Percentiles rank a stretch among this genome's conserved stretches.
These are phyloP conservation scores for Monopterus albus DNA, from an alignment of 2,113 vertebrate species.

Conservation along the genomic window DNA sequence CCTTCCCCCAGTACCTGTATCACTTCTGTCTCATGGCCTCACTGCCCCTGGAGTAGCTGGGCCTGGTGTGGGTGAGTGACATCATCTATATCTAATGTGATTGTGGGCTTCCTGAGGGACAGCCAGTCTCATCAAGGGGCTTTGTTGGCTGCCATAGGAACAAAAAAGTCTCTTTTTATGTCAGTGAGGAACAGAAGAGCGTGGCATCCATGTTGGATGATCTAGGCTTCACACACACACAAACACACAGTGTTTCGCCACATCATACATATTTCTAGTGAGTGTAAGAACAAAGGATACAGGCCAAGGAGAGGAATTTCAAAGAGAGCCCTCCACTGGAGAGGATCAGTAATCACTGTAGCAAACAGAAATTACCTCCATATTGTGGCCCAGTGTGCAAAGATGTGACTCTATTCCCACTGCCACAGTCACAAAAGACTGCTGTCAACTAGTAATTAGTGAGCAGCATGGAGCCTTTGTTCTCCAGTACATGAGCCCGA, in stretches of 20 bases:
- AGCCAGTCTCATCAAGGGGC: slow-evolving; percentile 63
- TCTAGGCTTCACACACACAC: slow-evolving; percentile 7
- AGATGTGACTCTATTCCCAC: background rate
- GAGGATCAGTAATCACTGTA: slow-evolving; percentile 25
- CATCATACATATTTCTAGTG: slow-evolving; percentile 24
- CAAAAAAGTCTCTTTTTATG: slow-evolving; percentile 58
- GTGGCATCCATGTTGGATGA: background rate
- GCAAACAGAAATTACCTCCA: slow-evolving; percentile 12
- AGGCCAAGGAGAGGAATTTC: background rate
- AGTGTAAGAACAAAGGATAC: slow-evolving; percentile 29
- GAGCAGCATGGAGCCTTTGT: background rate
- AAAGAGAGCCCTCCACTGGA: slow-evolving; percentile 43
- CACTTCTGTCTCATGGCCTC: slow-evolving; percentile 59
- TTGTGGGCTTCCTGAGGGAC: slow-evolving; percentile 41
- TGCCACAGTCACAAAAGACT: slow-evolving; percentile 11
- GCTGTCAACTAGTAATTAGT: slow-evolving; percentile 6
- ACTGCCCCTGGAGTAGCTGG: slow-evolving; percentile 58
- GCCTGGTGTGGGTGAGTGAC: slow-evolving; percentile 66
- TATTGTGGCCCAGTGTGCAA: background rate
- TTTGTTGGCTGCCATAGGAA: slow-evolving; percentile 68
- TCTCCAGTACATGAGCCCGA: background rate
- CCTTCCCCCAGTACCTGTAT: slow-evolving; percentile 45
- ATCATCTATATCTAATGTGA: slow-evolving; percentile 75
- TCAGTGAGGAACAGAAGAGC: slow-evolving; percentile 9
- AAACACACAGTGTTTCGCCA: slow-evolving; percentile 15